Percentiles rank a stretch among this genome's conserved stretches.
Conservation (phyloP, 2,113 vertebrate genomes). For the Sinocyclocheilus grahami region DNA sequence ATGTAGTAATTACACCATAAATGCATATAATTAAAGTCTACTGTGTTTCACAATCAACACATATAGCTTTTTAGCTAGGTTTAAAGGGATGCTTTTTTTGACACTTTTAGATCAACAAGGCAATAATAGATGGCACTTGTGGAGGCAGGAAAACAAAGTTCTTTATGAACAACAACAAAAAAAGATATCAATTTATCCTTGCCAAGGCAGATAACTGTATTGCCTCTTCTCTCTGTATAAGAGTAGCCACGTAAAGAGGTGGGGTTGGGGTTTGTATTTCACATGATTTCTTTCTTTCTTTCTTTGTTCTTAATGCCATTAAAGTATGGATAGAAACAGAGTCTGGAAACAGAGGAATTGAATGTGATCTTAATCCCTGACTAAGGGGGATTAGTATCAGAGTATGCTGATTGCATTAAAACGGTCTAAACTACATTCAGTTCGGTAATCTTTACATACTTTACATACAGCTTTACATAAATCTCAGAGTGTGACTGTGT, state of each 20-base stretch:
- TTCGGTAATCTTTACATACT: neutral
- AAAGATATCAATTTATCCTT: neutral
- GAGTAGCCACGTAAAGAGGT: neutral
- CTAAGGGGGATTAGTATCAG: slow-evolving; percentile 1
- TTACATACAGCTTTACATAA: neutral
- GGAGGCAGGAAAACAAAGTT: too few species aligned
- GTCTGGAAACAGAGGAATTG: neutral
- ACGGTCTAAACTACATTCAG: neutral
- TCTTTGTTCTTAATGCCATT: neutral
- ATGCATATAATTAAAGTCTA: too few species aligned
- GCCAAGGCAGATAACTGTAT: neutral
- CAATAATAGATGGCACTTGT: too few species aligned
- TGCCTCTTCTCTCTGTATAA: neutral
- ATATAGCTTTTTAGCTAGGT: too few species aligned
- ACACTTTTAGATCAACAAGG: too few species aligned
- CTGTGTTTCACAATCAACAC: too few species aligned
- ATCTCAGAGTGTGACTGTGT: neutral
- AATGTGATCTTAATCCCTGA: slow-evolving; percentile 21
- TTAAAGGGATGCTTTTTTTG: too few species aligned
- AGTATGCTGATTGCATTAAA: neutral
- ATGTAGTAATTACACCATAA: too few species aligned
- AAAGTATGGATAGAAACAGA: neutral
- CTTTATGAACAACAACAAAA: too few species aligned
- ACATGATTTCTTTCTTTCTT: neutral
- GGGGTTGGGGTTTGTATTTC: neutral